Evolutionary conservation across 2,113 vertebrate species (phyloP).

Genomic region (Progne subis): DNA sequence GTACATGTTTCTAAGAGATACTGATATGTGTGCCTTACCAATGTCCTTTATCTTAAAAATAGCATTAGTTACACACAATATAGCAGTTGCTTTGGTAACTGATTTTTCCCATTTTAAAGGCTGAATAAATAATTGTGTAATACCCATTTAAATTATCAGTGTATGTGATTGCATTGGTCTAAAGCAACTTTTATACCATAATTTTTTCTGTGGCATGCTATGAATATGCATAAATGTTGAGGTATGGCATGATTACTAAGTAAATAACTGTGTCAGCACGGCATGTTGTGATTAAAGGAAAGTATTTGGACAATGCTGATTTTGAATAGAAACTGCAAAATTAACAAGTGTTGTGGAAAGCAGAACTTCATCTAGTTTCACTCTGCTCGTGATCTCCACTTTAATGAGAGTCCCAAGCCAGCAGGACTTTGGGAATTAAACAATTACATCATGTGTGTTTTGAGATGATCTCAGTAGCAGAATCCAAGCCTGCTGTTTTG

Average conservation of each 20-base stretch:
- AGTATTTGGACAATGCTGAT: neutral
- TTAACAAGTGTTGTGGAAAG: neutral
- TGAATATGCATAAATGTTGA: neutral
- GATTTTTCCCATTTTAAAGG: slow-evolving; percentile 32
- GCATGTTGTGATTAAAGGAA: neutral
- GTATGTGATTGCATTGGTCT: neutral
- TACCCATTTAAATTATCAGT: slow-evolving; percentile 14
- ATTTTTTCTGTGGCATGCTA: neutral
- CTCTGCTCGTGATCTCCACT: neutral
- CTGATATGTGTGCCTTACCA: neutral
- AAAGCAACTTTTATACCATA: neutral
- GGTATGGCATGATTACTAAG: neutral
- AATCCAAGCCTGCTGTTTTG: neutral
- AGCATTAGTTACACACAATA: slow-evolving; percentile 46
- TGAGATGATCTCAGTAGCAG: neutral
- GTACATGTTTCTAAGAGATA: slow-evolving; percentile 8
- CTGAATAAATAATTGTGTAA: slow-evolving; percentile 53
- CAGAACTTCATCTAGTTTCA: neutral
- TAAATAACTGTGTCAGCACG: neutral
- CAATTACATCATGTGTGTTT: neutral
- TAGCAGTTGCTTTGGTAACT: slow-evolving; percentile 64
- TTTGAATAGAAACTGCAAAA: neutral
- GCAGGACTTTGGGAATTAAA: neutral
- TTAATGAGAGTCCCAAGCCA: neutral
- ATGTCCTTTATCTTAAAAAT: slow-evolving; percentile 55